Evolutionary conservation across 2,888 invertebrate species (phyloP), one percentile per base, ranked within the genome.

Genomic region (Drosophila suboccidentalis): DNA sequence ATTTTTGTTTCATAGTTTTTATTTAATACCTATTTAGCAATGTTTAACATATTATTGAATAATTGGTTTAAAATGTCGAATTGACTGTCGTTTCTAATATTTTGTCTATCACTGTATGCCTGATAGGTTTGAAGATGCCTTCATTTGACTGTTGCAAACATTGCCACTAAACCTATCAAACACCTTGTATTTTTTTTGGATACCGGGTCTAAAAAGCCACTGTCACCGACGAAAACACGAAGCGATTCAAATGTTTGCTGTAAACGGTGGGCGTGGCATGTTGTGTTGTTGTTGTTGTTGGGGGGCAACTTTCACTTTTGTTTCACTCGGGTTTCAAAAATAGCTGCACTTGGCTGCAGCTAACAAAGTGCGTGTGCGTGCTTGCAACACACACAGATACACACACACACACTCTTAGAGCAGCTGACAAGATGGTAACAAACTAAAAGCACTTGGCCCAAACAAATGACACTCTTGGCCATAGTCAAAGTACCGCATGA

Each of bases 301-400:
- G 34, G 69, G 61, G 64, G 63, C 75, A 78, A 78, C 78, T 78
- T 78, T 78, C 78, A 78, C 78, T 78, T 78, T 78, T 78, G n/a
- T 76, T 77, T 70, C 78, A 74, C 78, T 78, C 65, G 62, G 55
- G 65, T 68, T 67, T 63, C 67, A 66, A 58, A 77, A 77, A 77
- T 77, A 77, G 78, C 63, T 62, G 73, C 68, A 71, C 75, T 66
- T 60, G 54, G 49, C 46, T 64, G 70, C 53, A 67, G 55, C 86
- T 82, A 80, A 83, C 86, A 64, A 83, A 78, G 67, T 61, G 83
- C 60, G 62, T 74, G 76, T 86, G 82, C 82, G 80, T 83, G 86
- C 76, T 44, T 46, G 34, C 55, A 55, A 55, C 55, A 57, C 50
- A 53, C 47, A 26, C 29, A 39, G 38, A 63, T 9, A 47, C 29